Conservation (phyloP, 1,140 invertebrate species). For the Papilio dardanus region DNA sequence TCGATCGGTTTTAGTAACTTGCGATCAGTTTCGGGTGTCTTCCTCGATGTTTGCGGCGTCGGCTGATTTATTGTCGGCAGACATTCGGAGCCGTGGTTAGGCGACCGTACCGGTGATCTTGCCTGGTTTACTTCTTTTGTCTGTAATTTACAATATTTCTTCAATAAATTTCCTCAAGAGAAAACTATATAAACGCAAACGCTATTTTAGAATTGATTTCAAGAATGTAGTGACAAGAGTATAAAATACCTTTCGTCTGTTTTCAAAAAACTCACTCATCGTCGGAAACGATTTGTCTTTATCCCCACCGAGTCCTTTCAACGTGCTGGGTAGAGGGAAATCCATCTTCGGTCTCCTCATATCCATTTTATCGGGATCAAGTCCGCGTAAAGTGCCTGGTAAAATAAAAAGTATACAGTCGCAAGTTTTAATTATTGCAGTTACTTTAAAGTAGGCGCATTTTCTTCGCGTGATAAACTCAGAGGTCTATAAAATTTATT, state of each 20-base stretch:
- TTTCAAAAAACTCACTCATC: conserved; percentile 69
- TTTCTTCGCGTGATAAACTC: neutral
- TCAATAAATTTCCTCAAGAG: too few species aligned
- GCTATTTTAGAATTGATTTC: neutral
- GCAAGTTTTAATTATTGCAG: neutral
- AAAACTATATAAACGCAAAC: too few species aligned
- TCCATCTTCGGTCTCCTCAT: conserved; percentile 65
- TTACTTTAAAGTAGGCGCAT: neutral
- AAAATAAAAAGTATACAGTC: conserved; percentile 17
- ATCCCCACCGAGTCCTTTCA: conserved; percentile 59
- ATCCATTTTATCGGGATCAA: conserved; percentile 66
- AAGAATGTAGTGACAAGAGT: neutral
- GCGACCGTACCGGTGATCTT: conserved; percentile 46
- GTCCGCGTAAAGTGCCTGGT: conserved; percentile 61
- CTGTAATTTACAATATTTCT: conserved; percentile 45
- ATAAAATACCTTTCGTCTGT: conserved; percentile 55
- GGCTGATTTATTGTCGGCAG: conserved; percentile 32
- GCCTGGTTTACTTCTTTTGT: conserved; percentile 43
- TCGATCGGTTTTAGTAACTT: conserved; percentile 45
- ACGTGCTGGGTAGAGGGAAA: conserved; percentile 63
- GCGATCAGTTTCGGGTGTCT: conserved; percentile 46
- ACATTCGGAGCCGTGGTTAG: conserved; percentile 40
- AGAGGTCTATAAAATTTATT: too few species aligned
- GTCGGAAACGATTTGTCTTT: conserved; percentile 62
- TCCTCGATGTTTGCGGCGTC: conserved; percentile 37